phyloP scores from a whole-genome alignment of 2,888 invertebrate species.

The Drosophila cracens region DNA sequence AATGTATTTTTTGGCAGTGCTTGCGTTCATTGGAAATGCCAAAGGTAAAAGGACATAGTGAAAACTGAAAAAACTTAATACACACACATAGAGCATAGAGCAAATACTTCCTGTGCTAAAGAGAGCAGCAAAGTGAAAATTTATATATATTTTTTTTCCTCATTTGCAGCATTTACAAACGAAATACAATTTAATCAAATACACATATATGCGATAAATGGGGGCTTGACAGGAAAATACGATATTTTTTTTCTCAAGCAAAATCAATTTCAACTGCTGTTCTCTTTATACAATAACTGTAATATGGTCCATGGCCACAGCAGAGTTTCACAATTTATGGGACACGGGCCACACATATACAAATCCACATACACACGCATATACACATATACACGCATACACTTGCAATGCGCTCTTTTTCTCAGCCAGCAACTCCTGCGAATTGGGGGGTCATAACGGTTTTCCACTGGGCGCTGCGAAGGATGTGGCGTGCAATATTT shows the following conservation, averaged over 20 bases:
- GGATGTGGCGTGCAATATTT: constrained; percentile 76
- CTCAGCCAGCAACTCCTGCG: constrained; percentile 57
- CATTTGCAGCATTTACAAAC: neutral
- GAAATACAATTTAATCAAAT: constrained; percentile 8
- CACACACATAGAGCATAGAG: constrained; percentile 49
- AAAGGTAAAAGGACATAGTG: constrained; percentile 80
- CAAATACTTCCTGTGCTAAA: constrained; percentile 56
- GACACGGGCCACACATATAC: constrained; percentile 63
- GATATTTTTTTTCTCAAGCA: constrained; percentile 43
- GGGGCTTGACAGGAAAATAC: constrained; percentile 11
- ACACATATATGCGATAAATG: constrained; percentile 9
- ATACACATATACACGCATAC: constrained; percentile 38
- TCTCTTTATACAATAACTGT: constrained; percentile 65
- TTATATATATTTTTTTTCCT: constrained; percentile 19
- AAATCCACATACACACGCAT: constrained; percentile 25
- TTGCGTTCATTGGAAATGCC: constrained; percentile 83
- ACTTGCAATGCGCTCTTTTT: constrained; percentile 68
- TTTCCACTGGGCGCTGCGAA: constrained; percentile 58
- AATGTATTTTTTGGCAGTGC: constrained; percentile 82
- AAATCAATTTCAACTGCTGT: constrained; percentile 69
- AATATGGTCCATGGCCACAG: constrained; percentile 78
- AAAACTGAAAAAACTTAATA: constrained; percentile 71
- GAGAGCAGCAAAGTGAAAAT: constrained; percentile 60
- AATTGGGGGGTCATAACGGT: constrained; percentile 55
- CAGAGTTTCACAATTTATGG: constrained; percentile 73